A percentile compares a stretch with the other conserved stretches of the same genome.
Conservation (phyloP, 2,113 vertebrate species). For the Hypomesus transpacificus region DNA sequence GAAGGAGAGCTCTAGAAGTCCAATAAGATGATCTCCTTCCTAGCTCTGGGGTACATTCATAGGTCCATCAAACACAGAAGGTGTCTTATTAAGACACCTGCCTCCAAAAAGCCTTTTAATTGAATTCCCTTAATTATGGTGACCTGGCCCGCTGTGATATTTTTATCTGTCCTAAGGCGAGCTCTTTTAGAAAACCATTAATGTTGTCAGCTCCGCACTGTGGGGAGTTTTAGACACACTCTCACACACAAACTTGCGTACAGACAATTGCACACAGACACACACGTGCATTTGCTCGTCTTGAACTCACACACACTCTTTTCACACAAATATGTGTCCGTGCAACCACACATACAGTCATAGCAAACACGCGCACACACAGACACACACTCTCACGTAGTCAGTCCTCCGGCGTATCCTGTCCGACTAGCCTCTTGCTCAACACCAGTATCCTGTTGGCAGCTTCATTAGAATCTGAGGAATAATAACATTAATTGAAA, state of each 20-base stretch:
- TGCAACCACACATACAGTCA: conserved; percentile 9
- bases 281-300: too few species aligned
- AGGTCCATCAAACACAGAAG: conserved; percentile 58
- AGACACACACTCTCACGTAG: background rate
- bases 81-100: conserved; percentile 69
- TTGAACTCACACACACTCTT: conserved; percentile 8
- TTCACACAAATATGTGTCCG: background rate
- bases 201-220: conserved; percentile 62
- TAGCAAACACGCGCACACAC: conserved; percentile 14
- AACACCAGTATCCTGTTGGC: conserved; percentile 40
- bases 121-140: conserved; percentile 72
- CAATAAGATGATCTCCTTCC: conserved; percentile 60
- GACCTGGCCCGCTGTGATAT: conserved; percentile 70
- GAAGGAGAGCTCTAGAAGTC: conserved; percentile 60
- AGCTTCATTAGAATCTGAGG: conserved; percentile 59
- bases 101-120: conserved; percentile 58
- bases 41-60: conserved; percentile 71
- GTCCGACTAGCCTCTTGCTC: background rate
- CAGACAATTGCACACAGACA: too few species aligned
- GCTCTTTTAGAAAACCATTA: conserved; percentile 65
- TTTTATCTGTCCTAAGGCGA: conserved; percentile 69
- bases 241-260: background rate
- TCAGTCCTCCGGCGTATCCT: conserved; percentile 38
- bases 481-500: conserved; percentile 67
- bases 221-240: conserved; percentile 39